Percentiles rank a stretch among this genome's conserved stretches.
Evolutionary conservation across 1,140 invertebrate genomes (phyloP).

Genomic region (Calephelis virginiensis): DNA sequence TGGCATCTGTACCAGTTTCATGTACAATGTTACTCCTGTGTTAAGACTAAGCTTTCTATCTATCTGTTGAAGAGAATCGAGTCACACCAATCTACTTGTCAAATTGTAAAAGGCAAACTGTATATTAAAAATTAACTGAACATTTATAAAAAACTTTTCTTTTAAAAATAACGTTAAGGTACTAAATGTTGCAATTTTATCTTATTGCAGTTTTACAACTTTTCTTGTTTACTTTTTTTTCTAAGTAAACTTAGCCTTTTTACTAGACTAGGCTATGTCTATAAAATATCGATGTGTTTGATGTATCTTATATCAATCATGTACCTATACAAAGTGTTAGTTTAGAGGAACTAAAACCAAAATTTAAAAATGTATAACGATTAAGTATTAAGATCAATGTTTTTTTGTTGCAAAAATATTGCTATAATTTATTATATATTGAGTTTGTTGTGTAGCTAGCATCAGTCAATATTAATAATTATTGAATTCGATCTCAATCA

Average conservation of each 20-base stretch:
- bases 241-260: neutral
- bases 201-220: too few relatives aligned
- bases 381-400: too few relatives aligned
- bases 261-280: neutral
- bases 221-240: too few relatives aligned
- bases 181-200: too few relatives aligned
- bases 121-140: too few relatives aligned
- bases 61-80: conserved; percentile 10
- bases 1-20: conserved; percentile 48
- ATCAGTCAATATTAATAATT: too few relatives aligned
- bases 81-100: neutral
- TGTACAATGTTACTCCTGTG: conserved; percentile 33
- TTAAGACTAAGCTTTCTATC: conserved; percentile 23
- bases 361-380: conserved; percentile 3
- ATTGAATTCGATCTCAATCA: conserved; percentile 2
- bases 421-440: neutral
- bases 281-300: neutral
- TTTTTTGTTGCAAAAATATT: neutral
- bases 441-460: too few relatives aligned
- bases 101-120: neutral
- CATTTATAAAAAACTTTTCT: too few relatives aligned
- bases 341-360: neutral
- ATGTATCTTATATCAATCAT: too few relatives aligned
- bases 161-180: too few relatives aligned
- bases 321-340: neutral